Conservation (phyloP, 2,888 invertebrate species). For the Halocaridina rubra region DNA sequence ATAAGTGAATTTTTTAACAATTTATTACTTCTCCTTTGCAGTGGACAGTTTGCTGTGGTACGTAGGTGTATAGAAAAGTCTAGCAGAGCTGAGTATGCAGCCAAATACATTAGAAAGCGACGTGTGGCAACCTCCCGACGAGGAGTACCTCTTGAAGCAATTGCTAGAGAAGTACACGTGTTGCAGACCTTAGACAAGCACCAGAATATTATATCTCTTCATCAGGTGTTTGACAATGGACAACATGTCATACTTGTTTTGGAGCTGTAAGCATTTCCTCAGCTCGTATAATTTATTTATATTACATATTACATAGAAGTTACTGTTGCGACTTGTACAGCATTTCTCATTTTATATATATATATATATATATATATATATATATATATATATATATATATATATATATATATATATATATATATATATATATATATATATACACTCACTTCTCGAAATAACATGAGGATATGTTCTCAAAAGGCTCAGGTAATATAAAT, state of each 20-base stretch:
- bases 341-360: neutral
- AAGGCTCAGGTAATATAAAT: no score
- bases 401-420: neutral
- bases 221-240: slow-evolving; percentile 75
- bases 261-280: slow-evolving; percentile 71
- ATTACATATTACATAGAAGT: neutral
- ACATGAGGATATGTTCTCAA: no score
- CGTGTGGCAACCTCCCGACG: slow-evolving; percentile 71
- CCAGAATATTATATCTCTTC: slow-evolving; percentile 75
- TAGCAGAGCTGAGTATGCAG: slow-evolving; percentile 74
- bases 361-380: neutral
- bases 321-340: neutral
- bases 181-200: slow-evolving; percentile 72
- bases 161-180: slow-evolving; percentile 74
- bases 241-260: slow-evolving; percentile 74
- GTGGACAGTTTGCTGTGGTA: slow-evolving; percentile 77
- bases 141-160: slow-evolving; percentile 74
- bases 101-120: slow-evolving; percentile 76
- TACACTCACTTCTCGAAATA: no score
- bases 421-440: neutral
- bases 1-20: no score
- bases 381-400: neutral
- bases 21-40: no score
- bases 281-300: neutral
- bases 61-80: slow-evolving; percentile 72